A percentile compares a stretch with the other conserved stretches of the same genome.
These are phyloP conservation scores for Nezara viridula DNA, from an alignment of 2,888 invertebrate species.

Conservation along the genomic window DNA sequence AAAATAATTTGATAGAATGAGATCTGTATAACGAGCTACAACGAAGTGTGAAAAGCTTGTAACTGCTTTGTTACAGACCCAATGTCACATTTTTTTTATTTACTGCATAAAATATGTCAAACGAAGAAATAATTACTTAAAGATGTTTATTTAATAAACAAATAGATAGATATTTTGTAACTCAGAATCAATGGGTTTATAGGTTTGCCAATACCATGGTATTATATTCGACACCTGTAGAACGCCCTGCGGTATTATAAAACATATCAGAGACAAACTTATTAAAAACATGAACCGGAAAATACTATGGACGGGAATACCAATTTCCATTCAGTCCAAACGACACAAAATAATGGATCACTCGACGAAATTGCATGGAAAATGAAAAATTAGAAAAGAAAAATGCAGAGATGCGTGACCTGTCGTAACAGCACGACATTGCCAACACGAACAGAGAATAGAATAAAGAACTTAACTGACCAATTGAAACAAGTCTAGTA, in stretches of 20 bases:
- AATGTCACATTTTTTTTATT: too few relatives aligned
- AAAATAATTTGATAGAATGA: too few relatives aligned
- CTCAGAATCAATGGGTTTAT: too few relatives aligned
- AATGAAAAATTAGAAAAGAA: slow-evolving; percentile 31
- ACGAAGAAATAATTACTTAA: too few relatives aligned
- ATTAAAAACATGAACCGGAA: background rate
- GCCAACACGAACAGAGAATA: background rate
- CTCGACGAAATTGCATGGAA: background rate
- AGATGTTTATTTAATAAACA: too few relatives aligned
- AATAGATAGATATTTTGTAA: too few relatives aligned
- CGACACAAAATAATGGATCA: background rate
- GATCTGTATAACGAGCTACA: too few relatives aligned
- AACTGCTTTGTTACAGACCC: too few relatives aligned
- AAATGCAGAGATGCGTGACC: slow-evolving; percentile 8
- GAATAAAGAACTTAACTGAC: background rate
- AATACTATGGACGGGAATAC: background rate
- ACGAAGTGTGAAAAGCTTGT: too few relatives aligned
- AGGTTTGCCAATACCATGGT: background rate
- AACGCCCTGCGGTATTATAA: background rate
- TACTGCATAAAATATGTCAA: too few relatives aligned
- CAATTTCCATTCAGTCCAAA: background rate
- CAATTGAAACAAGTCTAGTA: background rate
- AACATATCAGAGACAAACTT: background rate
- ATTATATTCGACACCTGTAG: background rate
- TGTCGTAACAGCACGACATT: background rate